phyloP scores from a whole-genome alignment of 2,888 invertebrate species.

The Zaprionus lineosus region DNA sequence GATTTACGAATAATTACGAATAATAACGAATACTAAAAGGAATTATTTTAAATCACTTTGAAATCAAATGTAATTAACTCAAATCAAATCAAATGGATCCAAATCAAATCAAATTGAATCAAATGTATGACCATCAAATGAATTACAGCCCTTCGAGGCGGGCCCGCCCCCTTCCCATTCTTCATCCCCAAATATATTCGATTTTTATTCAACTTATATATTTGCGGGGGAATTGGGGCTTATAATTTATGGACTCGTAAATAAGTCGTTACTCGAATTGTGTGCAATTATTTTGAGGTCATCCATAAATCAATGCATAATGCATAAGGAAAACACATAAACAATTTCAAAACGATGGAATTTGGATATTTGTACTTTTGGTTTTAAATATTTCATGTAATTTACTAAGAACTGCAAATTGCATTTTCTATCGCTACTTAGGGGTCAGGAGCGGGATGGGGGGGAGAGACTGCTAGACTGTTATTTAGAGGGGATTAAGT shows the following conservation, averaged over 20 bases:
- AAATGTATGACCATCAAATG: slow-evolving; percentile 32
- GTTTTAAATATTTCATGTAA: slow-evolving; percentile 61
- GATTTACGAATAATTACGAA: slow-evolving; percentile 53
- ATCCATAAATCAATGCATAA: slow-evolving; percentile 50
- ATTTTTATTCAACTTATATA: no score
- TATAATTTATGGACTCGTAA: slow-evolving; percentile 27
- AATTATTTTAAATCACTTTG: slow-evolving; percentile 31
- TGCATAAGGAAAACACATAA: slow-evolving; percentile 40
- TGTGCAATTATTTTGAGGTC: slow-evolving; percentile 64
- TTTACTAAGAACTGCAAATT: slow-evolving; percentile 57
- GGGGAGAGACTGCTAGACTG: no score
- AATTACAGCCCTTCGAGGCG: no score
- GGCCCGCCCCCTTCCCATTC: no score
- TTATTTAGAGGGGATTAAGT: no score
- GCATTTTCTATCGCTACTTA: slow-evolving; percentile 26
- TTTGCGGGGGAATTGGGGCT: no score
- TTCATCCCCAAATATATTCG: no score
- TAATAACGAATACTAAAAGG: slow-evolving; percentile 38
- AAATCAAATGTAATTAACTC: slow-evolving; percentile 4
- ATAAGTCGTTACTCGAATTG: slow-evolving; percentile 47
- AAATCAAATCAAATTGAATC: slow-evolving; percentile 32
- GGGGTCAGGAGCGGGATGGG: slow-evolving; percentile 2
- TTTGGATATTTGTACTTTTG: slow-evolving; percentile 9
- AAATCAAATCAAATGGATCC: slow-evolving; percentile 32
- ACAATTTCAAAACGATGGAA: slow-evolving; percentile 38